Evolutionary conservation across 1,140 invertebrate genomes (phyloP).

Genomic region (Platyscapa corneri): DNA sequence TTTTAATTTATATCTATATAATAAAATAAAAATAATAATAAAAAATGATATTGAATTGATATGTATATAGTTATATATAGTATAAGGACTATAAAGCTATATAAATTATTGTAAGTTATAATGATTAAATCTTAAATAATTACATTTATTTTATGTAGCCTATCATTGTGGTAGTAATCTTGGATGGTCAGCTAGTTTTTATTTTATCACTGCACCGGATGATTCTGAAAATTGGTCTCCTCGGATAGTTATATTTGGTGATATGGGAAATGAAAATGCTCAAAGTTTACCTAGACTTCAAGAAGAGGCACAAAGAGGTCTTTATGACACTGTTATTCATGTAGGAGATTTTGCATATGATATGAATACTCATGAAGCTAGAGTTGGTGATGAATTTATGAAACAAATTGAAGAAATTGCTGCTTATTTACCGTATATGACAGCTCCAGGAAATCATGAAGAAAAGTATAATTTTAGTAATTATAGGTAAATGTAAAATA

Average conservation of each 20-base stretch:
- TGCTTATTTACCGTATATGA: slow-evolving; percentile 93
- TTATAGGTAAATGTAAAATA: slow-evolving; percentile 63
- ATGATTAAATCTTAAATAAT: neutral
- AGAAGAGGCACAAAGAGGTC: slow-evolving; percentile 84
- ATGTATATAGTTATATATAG: no score
- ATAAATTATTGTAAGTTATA: neutral
- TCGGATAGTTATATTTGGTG: slow-evolving; percentile 89
- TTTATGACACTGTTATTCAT: slow-evolving; percentile 92
- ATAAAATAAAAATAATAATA: no score
- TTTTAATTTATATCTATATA: no score
- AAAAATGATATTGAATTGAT: no score
- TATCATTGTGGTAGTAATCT: slow-evolving; percentile 87
- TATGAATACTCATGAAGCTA: slow-evolving; percentile 86
- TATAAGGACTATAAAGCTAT: neutral
- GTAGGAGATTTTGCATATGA: slow-evolving; percentile 98
- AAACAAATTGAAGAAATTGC: slow-evolving; percentile 90
- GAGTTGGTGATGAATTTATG: slow-evolving; percentile 93
- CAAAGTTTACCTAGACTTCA: slow-evolving; percentile 87
- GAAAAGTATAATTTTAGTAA: slow-evolving; percentile 83
- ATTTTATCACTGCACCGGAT: slow-evolving; percentile 80
- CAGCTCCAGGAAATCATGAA: slow-evolving; percentile 93
- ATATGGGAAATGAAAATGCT: slow-evolving; percentile 93
- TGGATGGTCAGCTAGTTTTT: slow-evolving; percentile 88
- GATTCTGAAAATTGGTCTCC: slow-evolving; percentile 84
- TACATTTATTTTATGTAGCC: slow-evolving; percentile 72